Base-by-base conservation (phyloP, 1,140 invertebrate species). In the Saccostrea cuccullata region DNA sequence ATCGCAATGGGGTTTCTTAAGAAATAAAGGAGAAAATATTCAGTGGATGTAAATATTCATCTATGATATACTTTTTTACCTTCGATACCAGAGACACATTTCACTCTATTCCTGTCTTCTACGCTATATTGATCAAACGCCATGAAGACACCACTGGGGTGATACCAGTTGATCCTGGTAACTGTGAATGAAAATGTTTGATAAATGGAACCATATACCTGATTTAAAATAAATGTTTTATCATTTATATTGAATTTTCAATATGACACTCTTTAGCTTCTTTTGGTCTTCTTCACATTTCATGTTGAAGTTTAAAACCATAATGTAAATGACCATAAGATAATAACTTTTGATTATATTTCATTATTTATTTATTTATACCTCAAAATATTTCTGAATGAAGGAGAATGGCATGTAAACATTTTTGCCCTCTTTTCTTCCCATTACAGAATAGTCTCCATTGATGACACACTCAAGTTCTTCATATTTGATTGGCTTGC, bases 71-170 rank as follows among this genome's bases (percentile, higher is more conserved):
- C 47, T 47, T 47, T 47, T 6, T 9, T 47, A 47, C 47, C 47
- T 47, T 47, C 47, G 6, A 47, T 9, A 9, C 47, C 47, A 47
- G 47, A 47, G 47, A 47, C 47, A 47, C 47, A 47, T 47, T 47
- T 47, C 1, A 47, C 47, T 9, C 47, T 47, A 47, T 99, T 98
- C 60, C 99, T 96, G 0, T 97, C 97, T 95, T 99, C 98, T 0
- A 99, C 98, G 95, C 99, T 99, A 94, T 99, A 99, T 94, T 98
- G 98, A 93, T 98, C 98, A 95, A 99, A 99, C 90, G 98, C 98
- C 95, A 98, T 98, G 94, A 98, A 99, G 0, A 98, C 97, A 17
- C 98, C 98, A 20, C 96, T 96, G 0, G 98, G 96, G 92, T 98
- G 97, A 94, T 99, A 99, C 91, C 30, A 96, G 96, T 92, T 97